Evolutionary conservation across 2,797 vertebrate species (phyloP).

Genomic region (Takifugu ocellatus): DNA sequence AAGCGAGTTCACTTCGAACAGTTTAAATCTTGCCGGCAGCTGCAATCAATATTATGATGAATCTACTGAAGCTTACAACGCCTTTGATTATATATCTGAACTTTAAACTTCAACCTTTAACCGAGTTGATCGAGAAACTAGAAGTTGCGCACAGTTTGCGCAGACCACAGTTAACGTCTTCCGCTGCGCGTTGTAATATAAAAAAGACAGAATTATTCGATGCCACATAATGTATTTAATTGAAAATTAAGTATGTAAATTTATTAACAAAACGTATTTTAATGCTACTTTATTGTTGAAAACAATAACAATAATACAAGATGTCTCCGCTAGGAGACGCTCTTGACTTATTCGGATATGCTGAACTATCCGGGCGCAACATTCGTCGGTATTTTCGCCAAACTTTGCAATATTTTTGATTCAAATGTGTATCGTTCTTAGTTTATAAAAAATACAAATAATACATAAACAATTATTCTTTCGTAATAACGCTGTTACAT

Average conservation of each 20-base stretch:
- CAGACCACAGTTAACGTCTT: not conserved
- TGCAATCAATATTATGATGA: too few relatives aligned
- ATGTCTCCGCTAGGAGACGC: constrained; percentile 40
- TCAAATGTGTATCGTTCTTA: not conserved
- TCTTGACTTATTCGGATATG: not conserved
- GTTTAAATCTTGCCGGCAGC: too few relatives aligned
- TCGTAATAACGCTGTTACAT: not conserved
- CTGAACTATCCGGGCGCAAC: not conserved
- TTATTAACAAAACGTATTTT: too few relatives aligned
- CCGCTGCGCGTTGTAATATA: not conserved
- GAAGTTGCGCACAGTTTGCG: constrained; percentile 30
- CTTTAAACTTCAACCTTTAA: constrained; percentile 37
- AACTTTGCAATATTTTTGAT: not conserved
- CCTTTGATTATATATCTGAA: constrained; percentile 15
- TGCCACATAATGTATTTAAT: not conserved
- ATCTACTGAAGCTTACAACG: too few relatives aligned
- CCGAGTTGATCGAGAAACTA: constrained; percentile 5
- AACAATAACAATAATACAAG: not conserved
- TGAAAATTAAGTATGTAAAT: not conserved
- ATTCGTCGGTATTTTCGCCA: too few relatives aligned
- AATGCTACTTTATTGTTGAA: not conserved
- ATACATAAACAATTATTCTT: not conserved
- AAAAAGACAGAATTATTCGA: not conserved
- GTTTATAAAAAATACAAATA: not conserved
- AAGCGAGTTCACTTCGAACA: too few relatives aligned